A percentile compares a stretch with the other conserved stretches of the same genome.
Conservation (phyloP, 1,140 invertebrate genomes). For the Dinoponera quadriceps region DNA sequence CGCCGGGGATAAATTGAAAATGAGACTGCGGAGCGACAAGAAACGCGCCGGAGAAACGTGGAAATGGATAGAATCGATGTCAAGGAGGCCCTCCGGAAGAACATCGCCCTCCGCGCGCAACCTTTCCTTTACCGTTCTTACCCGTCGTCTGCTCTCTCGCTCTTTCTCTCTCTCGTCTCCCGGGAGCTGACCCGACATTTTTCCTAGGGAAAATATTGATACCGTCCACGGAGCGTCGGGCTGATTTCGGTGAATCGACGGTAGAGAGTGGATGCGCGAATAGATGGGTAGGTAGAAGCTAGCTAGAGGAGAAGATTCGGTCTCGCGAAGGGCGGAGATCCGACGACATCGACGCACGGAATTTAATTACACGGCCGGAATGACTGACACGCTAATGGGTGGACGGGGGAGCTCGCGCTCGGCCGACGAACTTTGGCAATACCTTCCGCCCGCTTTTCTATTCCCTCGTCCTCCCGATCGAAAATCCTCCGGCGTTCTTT, state of each 20-base stretch:
- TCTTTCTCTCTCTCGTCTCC: slow-evolving; percentile 40
- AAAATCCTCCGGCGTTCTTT: slow-evolving; percentile 36
- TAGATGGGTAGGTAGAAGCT: background rate
- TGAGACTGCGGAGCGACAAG: slow-evolving; percentile 48
- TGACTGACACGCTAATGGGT: slow-evolving; percentile 57
- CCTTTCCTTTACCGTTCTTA: slow-evolving; percentile 3
- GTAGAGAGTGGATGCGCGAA: slow-evolving; percentile 1
- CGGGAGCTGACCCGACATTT: slow-evolving; percentile 79
- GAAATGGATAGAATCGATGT: slow-evolving; percentile 67
- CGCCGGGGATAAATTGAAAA: slow-evolving; percentile 71
- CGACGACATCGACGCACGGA: slow-evolving; percentile 44
- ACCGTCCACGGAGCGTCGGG: slow-evolving; percentile 63
- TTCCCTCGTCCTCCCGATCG: slow-evolving; percentile 23
- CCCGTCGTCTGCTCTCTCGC: no score
- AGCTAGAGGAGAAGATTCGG: slow-evolving; percentile 17
- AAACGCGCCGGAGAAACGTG: slow-evolving; percentile 28
- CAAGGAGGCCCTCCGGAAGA: slow-evolving; percentile 56
- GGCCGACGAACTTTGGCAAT: slow-evolving; percentile 58
- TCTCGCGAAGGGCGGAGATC: background rate
- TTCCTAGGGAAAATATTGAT: slow-evolving; percentile 78
- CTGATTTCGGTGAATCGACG: slow-evolving; percentile 38
- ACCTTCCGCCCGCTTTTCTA: slow-evolving; percentile 53
- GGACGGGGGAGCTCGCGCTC: slow-evolving; percentile 27
- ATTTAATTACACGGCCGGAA: slow-evolving; percentile 68
- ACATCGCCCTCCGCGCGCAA: slow-evolving; percentile 29